These are phyloP conservation scores for Drosophila ustulata DNA, from an alignment of 2,888 invertebrate species.

Conservation along the genomic window DNA sequence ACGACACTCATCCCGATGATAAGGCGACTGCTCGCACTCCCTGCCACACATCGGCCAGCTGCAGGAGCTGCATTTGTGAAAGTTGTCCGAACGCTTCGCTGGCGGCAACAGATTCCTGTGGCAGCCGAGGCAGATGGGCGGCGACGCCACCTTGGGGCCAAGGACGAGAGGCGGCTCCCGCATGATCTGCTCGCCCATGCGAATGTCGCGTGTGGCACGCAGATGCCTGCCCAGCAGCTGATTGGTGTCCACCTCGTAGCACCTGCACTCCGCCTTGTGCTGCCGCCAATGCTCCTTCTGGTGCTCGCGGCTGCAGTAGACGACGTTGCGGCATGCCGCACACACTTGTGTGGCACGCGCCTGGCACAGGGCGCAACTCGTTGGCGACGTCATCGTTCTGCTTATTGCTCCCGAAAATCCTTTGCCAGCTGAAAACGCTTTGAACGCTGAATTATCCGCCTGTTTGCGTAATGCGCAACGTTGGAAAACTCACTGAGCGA, in stretches of 20 bases:
- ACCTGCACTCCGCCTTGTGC: constrained; percentile 88
- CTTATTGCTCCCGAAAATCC: constrained; percentile 6
- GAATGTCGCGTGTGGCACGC: constrained; percentile 89
- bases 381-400: constrained; percentile 40
- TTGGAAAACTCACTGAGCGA: constrained; percentile 60
- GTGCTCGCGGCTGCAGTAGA: constrained; percentile 90
- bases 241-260: constrained; percentile 85
- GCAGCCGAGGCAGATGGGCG: constrained; percentile 88
- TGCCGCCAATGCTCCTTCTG: constrained; percentile 90
- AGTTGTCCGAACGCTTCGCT: constrained; percentile 80
- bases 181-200: constrained; percentile 89
- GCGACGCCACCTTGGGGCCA: constrained; percentile 88
- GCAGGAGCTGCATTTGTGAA: constrained; percentile 88
- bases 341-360: constrained; percentile 88
- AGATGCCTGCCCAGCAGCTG: constrained; percentile 88
- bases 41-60: constrained; percentile 89
- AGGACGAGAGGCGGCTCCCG: constrained; percentile 88
- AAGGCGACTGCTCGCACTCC: constrained; percentile 86
- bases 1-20: constrained; percentile 88
- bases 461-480: constrained; percentile 70
- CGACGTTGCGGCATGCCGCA: constrained; percentile 89
- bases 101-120: constrained; percentile 85
- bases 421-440: not conserved
- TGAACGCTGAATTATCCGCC: constrained; percentile 12
- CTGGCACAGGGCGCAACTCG: constrained; percentile 87